Conservation (phyloP, 1,140 invertebrate species). For the Euura lappo region DNA sequence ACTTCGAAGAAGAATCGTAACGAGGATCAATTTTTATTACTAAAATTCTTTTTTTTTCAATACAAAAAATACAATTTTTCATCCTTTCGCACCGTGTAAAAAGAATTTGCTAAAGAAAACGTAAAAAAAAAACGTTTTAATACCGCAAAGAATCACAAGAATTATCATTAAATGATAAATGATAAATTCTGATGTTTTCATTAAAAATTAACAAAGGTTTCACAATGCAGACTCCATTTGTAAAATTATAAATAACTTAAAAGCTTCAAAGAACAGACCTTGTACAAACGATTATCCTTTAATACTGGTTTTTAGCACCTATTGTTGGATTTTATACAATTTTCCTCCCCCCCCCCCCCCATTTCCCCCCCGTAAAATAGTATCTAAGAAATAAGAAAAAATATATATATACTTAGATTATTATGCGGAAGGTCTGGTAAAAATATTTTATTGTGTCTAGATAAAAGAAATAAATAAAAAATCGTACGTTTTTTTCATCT, state of each 20-base stretch:
- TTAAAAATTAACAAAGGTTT: background rate
- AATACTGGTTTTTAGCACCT: slow-evolving; percentile 36
- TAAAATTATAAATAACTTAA: no score
- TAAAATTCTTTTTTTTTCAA: no score
- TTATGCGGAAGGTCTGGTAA: slow-evolving; percentile 35
- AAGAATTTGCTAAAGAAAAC: no score
- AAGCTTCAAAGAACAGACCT: no score
- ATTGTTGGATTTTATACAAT: slow-evolving; percentile 48
- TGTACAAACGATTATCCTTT: no score
- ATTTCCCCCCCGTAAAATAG: background rate
- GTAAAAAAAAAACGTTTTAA: no score
- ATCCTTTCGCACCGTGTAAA: no score
- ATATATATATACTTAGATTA: slow-evolving; percentile 42
- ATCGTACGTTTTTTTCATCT: background rate
- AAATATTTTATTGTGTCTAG: slow-evolving; percentile 8
- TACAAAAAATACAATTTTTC: no score
- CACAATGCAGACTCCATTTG: background rate
- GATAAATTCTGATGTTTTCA: no score
- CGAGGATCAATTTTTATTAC: background rate
- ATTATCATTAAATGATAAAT: slow-evolving; percentile 1
- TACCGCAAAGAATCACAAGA: slow-evolving; percentile 13
- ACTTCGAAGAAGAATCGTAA: no score
- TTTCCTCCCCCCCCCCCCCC: no score
- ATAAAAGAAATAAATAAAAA: no score
- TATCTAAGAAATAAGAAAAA: slow-evolving; percentile 35